phyloP scores from a whole-genome alignment of 2,113 vertebrate species.

The Sclerurus mexicanus region DNA sequence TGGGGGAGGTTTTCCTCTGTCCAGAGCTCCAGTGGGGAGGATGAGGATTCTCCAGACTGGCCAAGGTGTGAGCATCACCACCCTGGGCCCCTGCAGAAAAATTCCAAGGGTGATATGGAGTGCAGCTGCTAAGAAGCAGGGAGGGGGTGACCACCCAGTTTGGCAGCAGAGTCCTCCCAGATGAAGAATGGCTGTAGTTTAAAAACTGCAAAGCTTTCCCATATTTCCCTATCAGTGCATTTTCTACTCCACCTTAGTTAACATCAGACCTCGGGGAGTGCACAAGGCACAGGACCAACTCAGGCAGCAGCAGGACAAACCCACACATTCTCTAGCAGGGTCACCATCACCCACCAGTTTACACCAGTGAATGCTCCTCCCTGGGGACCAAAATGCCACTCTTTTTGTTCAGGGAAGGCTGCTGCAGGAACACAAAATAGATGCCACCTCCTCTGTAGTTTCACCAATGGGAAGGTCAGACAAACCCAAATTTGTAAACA shows the following conservation, averaged over 20 bases:
- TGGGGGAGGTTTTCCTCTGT: background rate
- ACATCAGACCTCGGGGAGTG: accelerated
- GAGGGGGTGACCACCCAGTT: accelerated
- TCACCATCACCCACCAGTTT: background rate
- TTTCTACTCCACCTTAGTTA: background rate
- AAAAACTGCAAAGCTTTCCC: background rate
- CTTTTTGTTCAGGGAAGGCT: background rate
- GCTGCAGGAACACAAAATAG: background rate
- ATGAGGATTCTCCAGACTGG: background rate
- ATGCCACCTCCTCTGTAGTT: background rate
- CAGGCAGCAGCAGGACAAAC: background rate
- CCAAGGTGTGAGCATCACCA: background rate
- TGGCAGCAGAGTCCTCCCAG: background rate
- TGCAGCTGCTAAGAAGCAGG: background rate
- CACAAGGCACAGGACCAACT: background rate
- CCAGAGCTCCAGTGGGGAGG: accelerated
- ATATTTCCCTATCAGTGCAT: background rate
- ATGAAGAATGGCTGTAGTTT: background rate
- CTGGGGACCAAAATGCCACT: background rate
- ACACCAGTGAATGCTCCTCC: background rate
- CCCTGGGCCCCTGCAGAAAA: background rate
- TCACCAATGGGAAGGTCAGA: background rate
- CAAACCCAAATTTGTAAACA: background rate
- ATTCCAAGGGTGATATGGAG: background rate
- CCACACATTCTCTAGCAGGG: background rate